Evolutionary conservation across 2,113 vertebrate genomes (phyloP).

Genomic region (Dromaius novaehollandiae): DNA sequence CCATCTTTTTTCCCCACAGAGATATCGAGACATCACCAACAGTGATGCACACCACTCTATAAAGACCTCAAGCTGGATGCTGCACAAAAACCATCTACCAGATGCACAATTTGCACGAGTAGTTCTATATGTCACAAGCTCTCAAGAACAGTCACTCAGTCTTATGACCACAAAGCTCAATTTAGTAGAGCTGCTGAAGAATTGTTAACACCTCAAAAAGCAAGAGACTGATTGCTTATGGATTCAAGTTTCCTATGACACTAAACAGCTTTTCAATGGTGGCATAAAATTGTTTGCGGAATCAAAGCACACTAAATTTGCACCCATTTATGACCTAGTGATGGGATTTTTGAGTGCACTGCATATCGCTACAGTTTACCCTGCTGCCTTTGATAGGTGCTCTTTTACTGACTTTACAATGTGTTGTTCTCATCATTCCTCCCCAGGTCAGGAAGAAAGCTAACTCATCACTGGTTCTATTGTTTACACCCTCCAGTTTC

Average conservation of each 20-base stretch:
- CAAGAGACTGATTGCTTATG: neutral
- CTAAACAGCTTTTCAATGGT: neutral
- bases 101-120: accelerated
- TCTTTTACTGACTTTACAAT: neutral
- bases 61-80: neutral
- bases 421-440: neutral
- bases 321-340: accelerated
- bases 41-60: accelerated
- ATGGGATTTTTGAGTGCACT: neutral
- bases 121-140: neutral
- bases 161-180: accelerated
- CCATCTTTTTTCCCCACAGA: neutral
- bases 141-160: too few relatives aligned
- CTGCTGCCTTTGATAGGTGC: neutral
- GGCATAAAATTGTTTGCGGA: neutral
- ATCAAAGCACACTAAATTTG: neutral
- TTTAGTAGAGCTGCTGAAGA: neutral
- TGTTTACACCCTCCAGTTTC: neutral
- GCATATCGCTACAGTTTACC: neutral
- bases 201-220: neutral
- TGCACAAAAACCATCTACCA: neutral
- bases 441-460: neutral
- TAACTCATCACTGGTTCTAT: neutral
- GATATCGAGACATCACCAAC: accelerated
- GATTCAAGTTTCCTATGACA: neutral